Base-by-base conservation (phyloP, 30 jellyfish, hydroid and myxozoan genomes). In the Hydractinia symbiolongicarpus region DNA sequence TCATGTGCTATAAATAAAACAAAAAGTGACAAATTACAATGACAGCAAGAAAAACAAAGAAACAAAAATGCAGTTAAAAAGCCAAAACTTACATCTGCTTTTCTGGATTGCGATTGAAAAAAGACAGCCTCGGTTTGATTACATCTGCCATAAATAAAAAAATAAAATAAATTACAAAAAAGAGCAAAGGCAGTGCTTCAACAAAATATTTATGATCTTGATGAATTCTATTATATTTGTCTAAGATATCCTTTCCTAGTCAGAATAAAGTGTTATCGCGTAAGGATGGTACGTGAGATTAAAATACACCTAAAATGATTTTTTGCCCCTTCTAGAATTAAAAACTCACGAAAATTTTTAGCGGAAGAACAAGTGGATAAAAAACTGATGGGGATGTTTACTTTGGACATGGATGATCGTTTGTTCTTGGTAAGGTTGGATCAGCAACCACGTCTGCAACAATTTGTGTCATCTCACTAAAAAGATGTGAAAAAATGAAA, bases 71-170 rank as follows among this genome's bases (percentile, higher is more conserved):
- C 57, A 54, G 51, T 16, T 9, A 30, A 67, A 53, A 8, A 9
- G 44, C 56, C 5, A 55, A 49, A 11, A 83, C 96, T 68, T 70
- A 89, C 96, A 81, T 90, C 97, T 5, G 98, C 97, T 74, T 89
- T 94, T 54, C 95, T 89, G 64, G 97, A 89, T 67, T 95, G 99
- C 20, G 99, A 95, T 78, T 95, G 99, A 82, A 95, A 95, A 81
- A 95, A 95, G 5, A 95, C 99, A 66, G 99, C 99, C 76, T 89
- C 98, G 58, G 80, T 84, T 76, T 86, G 95, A 5, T 93, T 94
- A 66, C 99, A 95, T 66, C 99, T 90, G 67, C 8, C 53, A 61
- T 56, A 0, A 54, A 64, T 15, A 19, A 50, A 19, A 15, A 17
- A 15, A 55, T 55, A 17, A 76, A 73, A n/a, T n/a, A 72, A 19